Evolutionary conservation across 2,888 invertebrate genomes (phyloP).

Genomic region (Rosalia funebris): DNA sequence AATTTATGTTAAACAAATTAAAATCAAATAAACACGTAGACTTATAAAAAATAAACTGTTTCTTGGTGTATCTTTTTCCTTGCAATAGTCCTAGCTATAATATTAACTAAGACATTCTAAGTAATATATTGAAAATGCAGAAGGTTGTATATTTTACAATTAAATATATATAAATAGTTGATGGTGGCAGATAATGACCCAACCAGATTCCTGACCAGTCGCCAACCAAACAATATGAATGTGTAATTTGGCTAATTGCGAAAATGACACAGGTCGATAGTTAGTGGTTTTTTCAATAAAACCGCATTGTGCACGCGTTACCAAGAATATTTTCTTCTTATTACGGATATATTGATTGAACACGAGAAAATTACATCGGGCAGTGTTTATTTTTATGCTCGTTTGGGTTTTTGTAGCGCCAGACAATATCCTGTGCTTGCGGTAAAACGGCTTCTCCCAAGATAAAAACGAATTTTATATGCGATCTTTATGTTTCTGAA

Average conservation of each 20-base stretch:
- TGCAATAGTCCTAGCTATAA: too few relatives aligned
- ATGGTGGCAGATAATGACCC: too few relatives aligned
- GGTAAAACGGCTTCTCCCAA: conserved; percentile 38
- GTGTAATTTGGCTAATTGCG: conserved; percentile 38
- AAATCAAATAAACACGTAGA: too few relatives aligned
- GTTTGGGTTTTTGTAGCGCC: conserved; percentile 46
- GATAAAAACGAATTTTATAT: conserved; percentile 40
- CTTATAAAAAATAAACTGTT: too few relatives aligned
- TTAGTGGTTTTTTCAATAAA: conserved; percentile 49
- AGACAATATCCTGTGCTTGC: conserved; percentile 48
- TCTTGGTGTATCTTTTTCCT: too few relatives aligned
- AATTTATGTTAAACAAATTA: too few relatives aligned
- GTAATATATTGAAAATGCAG: too few relatives aligned
- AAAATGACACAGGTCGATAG: conserved; percentile 49
- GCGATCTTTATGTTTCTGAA: conserved; percentile 40
- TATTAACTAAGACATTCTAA: too few relatives aligned
- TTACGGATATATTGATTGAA: conserved; percentile 53
- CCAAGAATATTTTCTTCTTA: conserved; percentile 48
- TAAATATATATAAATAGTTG: too few relatives aligned
- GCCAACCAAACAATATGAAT: conserved; percentile 27
- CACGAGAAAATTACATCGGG: conserved; percentile 48
- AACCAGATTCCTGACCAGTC: conserved; percentile 25
- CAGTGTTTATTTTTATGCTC: conserved; percentile 41
- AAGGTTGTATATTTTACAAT: too few relatives aligned
- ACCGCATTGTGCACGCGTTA: conserved; percentile 54